A percentile compares a stretch with the other conserved stretches of the same genome.
These are phyloP conservation scores for Pelusios castaneus DNA, from an alignment of 2,113 vertebrate species.

Conservation along the genomic window DNA sequence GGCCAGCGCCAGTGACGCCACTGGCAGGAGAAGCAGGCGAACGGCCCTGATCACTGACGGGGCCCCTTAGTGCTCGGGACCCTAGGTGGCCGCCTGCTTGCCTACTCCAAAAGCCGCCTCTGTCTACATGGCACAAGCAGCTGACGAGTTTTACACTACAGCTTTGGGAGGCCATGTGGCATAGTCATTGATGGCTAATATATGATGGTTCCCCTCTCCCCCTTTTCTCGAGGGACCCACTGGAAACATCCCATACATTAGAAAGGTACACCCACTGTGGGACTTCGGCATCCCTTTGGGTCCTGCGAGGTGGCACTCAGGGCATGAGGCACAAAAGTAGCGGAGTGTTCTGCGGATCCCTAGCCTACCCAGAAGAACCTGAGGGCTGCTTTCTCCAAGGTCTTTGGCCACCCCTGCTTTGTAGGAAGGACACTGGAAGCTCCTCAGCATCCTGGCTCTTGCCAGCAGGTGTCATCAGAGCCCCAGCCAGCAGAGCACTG, in stretches of 20 bases:
- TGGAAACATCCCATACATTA: background rate
- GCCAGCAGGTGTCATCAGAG: no score
- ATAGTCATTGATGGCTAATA: background rate
- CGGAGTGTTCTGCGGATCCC: background rate
- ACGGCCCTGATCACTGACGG: no score
- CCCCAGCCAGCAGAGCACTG: no score
- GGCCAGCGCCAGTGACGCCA: no score
- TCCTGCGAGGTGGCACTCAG: background rate
- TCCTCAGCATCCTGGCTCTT: no score
- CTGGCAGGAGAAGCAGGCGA: no score
- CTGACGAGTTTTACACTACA: background rate
- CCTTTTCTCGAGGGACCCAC: background rate
- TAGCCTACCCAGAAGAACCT: background rate
- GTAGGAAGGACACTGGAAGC: no score
- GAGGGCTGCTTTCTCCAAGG: background rate
- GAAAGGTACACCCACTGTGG: background rate
- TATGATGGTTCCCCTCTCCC: background rate
- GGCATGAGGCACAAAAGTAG: background rate
- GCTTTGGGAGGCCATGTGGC: no score
- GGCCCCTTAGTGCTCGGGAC: no score
- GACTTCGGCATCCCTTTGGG: background rate
- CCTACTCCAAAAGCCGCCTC: no score
- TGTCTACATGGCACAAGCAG: background rate
- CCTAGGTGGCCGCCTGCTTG: no score
- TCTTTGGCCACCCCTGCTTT: background rate